These are phyloP conservation scores for Nomada hirtipes DNA, from an alignment of 2,888 invertebrate genomes.

Conservation along the genomic window DNA sequence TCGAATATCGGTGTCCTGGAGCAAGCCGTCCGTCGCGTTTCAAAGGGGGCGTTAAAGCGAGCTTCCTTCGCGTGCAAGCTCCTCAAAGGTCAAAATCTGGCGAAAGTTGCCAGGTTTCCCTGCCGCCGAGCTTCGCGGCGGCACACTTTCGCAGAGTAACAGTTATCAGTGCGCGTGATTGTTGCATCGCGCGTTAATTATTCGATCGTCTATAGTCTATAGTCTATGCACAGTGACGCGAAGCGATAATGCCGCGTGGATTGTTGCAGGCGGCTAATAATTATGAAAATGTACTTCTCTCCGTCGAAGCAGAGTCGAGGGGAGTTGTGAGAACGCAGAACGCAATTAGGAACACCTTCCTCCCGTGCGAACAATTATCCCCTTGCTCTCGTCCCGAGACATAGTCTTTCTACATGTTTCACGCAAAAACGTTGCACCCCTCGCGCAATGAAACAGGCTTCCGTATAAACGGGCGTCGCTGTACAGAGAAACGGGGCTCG, in stretches of 20 bases:
- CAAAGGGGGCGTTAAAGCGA: conserved; percentile 46
- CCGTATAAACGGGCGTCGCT: neutral
- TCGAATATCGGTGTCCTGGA: conserved; percentile 47
- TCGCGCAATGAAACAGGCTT: neutral
- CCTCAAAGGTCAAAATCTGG: conserved; percentile 17
- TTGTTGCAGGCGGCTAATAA: neutral
- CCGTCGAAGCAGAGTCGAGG: neutral
- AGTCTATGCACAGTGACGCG: neutral
- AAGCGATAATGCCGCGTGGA: neutral
- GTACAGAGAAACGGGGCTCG: neutral
- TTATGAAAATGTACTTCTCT: neutral
- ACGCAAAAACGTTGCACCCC: conserved; percentile 3
- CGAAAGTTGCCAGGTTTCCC: neutral
- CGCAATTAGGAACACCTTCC: conserved; percentile 1
- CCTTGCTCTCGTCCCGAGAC: too few species aligned
- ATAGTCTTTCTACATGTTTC: neutral
- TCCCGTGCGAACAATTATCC: neutral
- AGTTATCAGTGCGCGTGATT: neutral
- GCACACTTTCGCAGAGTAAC: neutral
- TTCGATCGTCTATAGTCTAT: neutral
- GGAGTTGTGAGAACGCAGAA: neutral
- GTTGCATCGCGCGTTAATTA: neutral
- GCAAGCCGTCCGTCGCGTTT: conserved; percentile 42
- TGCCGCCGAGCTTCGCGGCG: neutral
- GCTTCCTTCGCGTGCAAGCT: neutral